These are phyloP conservation scores for Tragelaphus oryx DNA, from an alignment of 2,797 vertebrate species.

Conservation along the genomic window DNA sequence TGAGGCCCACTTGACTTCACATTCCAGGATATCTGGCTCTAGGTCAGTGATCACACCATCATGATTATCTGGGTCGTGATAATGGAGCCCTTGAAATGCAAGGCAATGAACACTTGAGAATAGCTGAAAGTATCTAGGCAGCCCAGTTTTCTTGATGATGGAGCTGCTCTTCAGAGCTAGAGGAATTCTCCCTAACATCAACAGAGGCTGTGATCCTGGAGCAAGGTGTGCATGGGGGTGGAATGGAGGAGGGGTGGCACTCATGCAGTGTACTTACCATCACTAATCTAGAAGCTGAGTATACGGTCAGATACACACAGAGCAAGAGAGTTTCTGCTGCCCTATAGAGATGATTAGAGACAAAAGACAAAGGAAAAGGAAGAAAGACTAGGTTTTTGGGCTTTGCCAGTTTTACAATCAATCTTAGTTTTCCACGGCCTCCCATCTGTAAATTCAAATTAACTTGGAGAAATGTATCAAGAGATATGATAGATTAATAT, in stretches of 20 bases:
- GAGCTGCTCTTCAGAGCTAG: background rate
- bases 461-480: background rate
- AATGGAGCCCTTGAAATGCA: background rate
- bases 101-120: background rate
- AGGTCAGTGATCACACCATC: too few species aligned
- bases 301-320: background rate
- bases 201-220: background rate
- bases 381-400: background rate
- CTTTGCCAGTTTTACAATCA: background rate
- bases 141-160: background rate
- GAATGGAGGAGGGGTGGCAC: background rate
- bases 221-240: fast-evolving
- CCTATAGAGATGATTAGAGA: background rate
- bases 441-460: background rate
- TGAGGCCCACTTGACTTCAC: too few species aligned
- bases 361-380: background rate
- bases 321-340: background rate
- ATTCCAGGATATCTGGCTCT: too few species aligned
- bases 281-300: background rate
- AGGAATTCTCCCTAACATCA: background rate
- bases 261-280: fast-evolving
- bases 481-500: background rate
- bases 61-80: too few species aligned
- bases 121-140: background rate
- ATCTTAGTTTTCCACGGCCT: background rate